Evolutionary conservation across 2,888 invertebrate species (phyloP).

Genomic region (Mactromeris polynyma): DNA sequence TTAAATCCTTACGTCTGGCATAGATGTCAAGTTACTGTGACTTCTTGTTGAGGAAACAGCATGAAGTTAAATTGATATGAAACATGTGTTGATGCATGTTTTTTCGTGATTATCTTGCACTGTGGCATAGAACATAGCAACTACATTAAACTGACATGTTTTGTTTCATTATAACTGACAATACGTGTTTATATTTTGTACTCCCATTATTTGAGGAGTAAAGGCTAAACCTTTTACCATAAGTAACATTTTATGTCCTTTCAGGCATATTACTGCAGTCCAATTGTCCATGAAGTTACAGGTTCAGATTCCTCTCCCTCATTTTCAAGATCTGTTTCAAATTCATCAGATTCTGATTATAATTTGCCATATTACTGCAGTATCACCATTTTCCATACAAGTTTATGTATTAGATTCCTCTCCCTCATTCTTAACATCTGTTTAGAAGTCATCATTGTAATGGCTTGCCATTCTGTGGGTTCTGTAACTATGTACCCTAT

Average conservation of each 20-base stretch:
- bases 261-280: too few species aligned
- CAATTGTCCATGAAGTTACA: too few species aligned
- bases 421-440: too few species aligned
- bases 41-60: not conserved
- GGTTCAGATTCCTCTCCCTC: too few species aligned
- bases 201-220: too few species aligned
- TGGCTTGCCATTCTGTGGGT: too few species aligned
- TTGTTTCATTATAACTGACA: not conserved
- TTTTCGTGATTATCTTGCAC: not conserved
- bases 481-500: too few species aligned
- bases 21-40: constrained; percentile 21
- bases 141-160: not conserved
- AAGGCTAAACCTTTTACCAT: too few species aligned
- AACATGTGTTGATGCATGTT: constrained; percentile 9
- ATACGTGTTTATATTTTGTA: not conserved
- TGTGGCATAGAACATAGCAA: not conserved
- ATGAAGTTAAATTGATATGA: not conserved
- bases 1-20: constrained; percentile 21
- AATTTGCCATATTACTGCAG: not conserved
- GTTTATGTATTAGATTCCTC: too few species aligned
- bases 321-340: not conserved
- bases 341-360: not conserved
- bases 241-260: too few species aligned
- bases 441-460: too few species aligned
- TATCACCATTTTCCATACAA: too few species aligned